Percentiles rank a stretch among this genome's conserved stretches.
phyloP scores from a whole-genome alignment of 2,888 invertebrate species.

The Polyploca ridens region DNA sequence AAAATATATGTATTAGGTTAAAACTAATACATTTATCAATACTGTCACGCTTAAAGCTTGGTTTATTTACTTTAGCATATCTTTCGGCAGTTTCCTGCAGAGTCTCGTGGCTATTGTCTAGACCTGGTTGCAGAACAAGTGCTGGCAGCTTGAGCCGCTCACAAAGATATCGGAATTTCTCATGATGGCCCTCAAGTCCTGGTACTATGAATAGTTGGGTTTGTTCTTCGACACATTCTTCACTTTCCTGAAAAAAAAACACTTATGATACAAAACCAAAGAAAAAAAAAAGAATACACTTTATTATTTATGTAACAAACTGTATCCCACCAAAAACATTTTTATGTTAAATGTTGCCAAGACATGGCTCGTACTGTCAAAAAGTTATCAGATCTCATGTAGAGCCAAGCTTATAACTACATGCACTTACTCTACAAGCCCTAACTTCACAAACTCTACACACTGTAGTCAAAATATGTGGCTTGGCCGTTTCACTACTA shows the following conservation, averaged over 20 bases:
- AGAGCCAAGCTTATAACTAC: too few species aligned
- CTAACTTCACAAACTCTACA: too few species aligned
- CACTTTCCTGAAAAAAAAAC: not conserved
- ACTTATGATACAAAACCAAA: not conserved
- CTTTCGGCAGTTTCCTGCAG: constrained; percentile 45
- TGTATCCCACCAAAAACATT: too few species aligned
- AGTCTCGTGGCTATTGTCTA: constrained; percentile 47
- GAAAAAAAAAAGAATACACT: not conserved
- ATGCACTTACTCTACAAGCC: too few species aligned
- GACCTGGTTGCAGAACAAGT: constrained; percentile 51
- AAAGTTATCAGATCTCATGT: too few species aligned
- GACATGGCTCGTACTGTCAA: too few species aligned
- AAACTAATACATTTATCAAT: too few species aligned
- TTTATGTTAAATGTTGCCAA: too few species aligned
- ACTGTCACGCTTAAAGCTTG: too few species aligned
- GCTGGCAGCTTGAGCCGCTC: constrained; percentile 53
- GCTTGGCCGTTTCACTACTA: too few species aligned
- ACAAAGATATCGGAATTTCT: constrained; percentile 44
- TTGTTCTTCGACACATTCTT: not conserved
- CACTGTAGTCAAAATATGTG: too few species aligned
- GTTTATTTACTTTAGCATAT: constrained; percentile 44
- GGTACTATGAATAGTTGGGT: constrained; percentile 46
- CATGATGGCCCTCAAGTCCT: constrained; percentile 56
- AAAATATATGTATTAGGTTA: not conserved
- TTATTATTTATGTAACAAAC: too few species aligned